phyloP scores from a whole-genome alignment of 2,797 vertebrate genomes.

The Cuculus canorus region DNA sequence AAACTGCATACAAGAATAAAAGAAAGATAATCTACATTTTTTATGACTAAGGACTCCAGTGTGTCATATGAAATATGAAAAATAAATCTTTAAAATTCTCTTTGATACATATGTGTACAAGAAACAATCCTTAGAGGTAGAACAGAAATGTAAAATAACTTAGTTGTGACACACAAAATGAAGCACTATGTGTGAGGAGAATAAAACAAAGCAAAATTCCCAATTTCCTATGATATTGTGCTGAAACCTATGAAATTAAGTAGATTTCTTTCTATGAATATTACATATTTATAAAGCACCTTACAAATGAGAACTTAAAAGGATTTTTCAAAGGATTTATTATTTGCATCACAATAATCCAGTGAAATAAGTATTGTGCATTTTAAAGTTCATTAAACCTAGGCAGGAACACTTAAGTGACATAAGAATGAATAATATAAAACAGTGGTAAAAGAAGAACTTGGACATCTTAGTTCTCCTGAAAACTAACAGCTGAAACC shows the following conservation, averaged over 20 bases:
- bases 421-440: neutral
- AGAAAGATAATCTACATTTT: constrained; percentile 40
- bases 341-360: neutral
- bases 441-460: neutral
- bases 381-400: neutral
- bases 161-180: neutral
- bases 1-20: constrained; percentile 8
- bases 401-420: neutral
- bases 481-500: neutral
- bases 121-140: neutral
- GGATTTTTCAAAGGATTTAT: constrained; percentile 12
- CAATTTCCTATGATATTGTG: neutral
- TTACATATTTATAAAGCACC: neutral
- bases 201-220: neutral
- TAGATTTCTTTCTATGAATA: neutral
- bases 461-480: neutral
- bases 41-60: constrained; percentile 42
- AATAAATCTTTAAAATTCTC: constrained; percentile 34
- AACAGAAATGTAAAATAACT: neutral
- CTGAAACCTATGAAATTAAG: neutral
- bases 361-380: neutral
- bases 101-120: constrained; percentile 22
- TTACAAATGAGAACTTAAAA: neutral
- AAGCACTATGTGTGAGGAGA: neutral
- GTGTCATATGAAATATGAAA: constrained; percentile 2